These are phyloP conservation scores for Serinus canaria DNA, from an alignment of 2,113 vertebrate species.

Conservation along the genomic window DNA sequence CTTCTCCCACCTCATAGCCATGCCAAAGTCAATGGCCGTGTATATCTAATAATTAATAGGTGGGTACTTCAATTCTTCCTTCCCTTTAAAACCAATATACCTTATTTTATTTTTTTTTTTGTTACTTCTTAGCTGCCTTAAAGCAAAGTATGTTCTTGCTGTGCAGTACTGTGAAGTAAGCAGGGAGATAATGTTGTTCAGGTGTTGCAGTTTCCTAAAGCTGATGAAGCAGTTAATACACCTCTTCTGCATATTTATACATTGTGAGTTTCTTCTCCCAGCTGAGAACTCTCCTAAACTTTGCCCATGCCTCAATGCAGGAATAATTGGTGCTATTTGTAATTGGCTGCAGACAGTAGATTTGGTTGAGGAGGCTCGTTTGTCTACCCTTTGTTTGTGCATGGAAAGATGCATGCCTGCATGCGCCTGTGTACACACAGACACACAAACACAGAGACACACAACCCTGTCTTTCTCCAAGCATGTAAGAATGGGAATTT, in stretches of 20 bases:
- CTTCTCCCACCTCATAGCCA: slow-evolving; percentile 83
- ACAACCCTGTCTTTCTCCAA: not conserved
- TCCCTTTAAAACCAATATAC: slow-evolving; percentile 31
- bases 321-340: slow-evolving; percentile 20
- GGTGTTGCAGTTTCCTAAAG: slow-evolving; percentile 5
- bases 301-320: not conserved
- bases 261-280: not conserved
- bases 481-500: not conserved
- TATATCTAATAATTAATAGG: slow-evolving; percentile 99
- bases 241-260: not conserved
- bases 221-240: not conserved
- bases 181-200: not conserved
- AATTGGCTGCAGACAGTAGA: slow-evolving; percentile 27
- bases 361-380: slow-evolving; percentile 35
- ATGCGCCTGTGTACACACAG: not conserved
- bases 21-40: slow-evolving; percentile 97
- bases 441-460: not conserved
- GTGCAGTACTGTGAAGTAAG: not conserved
- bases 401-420: slow-evolving; percentile 57
- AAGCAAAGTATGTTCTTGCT: not conserved
- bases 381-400: slow-evolving; percentile 28
- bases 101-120: not conserved
- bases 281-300: not conserved
- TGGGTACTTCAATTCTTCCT: slow-evolving; percentile 87
- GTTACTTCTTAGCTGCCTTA: slow-evolving; percentile 17